These are phyloP conservation scores for Puffinus mauretanicus DNA, from an alignment of 2,113 vertebrate species.

Conservation along the genomic window DNA sequence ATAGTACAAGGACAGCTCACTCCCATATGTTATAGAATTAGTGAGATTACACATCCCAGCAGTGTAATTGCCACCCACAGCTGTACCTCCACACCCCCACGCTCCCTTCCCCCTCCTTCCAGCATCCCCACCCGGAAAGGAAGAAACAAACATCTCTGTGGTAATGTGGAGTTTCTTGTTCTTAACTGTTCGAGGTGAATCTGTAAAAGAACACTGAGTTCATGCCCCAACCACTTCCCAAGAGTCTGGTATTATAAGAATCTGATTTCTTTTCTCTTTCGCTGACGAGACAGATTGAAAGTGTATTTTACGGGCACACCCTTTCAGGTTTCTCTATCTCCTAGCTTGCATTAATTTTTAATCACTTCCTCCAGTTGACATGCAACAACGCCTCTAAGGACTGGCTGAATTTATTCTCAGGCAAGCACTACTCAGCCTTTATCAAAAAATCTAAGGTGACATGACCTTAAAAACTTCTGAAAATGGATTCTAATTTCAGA, in stretches of 20 bases:
- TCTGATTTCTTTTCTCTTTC: slow-evolving; percentile 53
- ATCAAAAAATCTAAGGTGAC: slow-evolving; percentile 36
- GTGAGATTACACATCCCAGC: slow-evolving; percentile 2
- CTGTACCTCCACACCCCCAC: neutral
- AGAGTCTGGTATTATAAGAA: slow-evolving; percentile 46
- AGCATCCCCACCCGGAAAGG: neutral
- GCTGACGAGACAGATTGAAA: slow-evolving; percentile 80
- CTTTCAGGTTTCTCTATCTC: slow-evolving; percentile 85
- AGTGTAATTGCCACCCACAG: slow-evolving; percentile 7
- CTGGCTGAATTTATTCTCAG: neutral
- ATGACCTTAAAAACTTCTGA: slow-evolving; percentile 44
- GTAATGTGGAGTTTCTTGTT: neutral
- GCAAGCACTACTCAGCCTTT: neutral
- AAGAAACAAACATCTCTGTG: neutral
- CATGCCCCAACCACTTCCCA: slow-evolving; percentile 59
- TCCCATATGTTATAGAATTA: neutral
- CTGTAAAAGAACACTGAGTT: neutral
- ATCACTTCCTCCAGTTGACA: slow-evolving; percentile 81
- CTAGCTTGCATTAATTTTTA: slow-evolving; percentile 85
- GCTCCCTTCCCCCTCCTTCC: neutral
- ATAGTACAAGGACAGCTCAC: slow-evolving; percentile 2
- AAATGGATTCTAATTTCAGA: slow-evolving; percentile 14
- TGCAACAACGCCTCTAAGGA: slow-evolving; percentile 38
- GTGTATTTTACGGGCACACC: slow-evolving; percentile 79
- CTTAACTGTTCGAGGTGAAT: neutral